Evolutionary conservation across 2,113 vertebrate genomes (phyloP), one percentile per base, ranked within the genome.

Genomic region (Sebastes schlegelii): DNA sequence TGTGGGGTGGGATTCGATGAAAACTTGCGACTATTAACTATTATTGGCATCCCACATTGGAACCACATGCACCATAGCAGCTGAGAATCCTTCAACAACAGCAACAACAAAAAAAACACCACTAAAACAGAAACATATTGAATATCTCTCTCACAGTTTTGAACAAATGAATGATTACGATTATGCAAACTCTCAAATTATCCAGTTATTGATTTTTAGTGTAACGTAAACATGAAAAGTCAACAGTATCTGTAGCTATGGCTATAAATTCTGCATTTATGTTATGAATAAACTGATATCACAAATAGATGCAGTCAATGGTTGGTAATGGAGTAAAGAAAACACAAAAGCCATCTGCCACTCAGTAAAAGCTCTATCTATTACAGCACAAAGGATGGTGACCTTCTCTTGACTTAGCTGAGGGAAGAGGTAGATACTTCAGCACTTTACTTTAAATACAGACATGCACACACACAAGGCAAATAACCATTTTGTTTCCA

Each of bases 1-100:
- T 72, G 61, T 62, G 10, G 42, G 43, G 43, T 43, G 64, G 70
- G 77, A 63, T 70, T 70, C 34, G 40, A 87, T 48, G 48, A 80
- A 80, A 83, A 6, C 19, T 67, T 82, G 55, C 68, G 40, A 71
- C 42, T 66, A 54, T 58, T 40, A 86, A 64, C 58, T 77, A 68
- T 87, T 82, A 84, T 78, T 87, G 83, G 69, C 54, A 58, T 69
- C 65, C 64, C 48, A 72, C 81, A 85, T 3, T 77, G 73, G 45
- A 65, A 46, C 43, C 63, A 69, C 49, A 34, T 34, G 34, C 34
- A 46, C 55, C 54, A 77, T 49, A 67, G 78, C n/a, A 77, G 77
- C 42, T 16, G 46, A 71, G 49, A 55, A 10, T 67, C 66, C 46
- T 58, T 58, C 62, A 26, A 34, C 34, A 34, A 34, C 26, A 34